Evolutionary conservation across 1,140 invertebrate species (phyloP), one percentile per base, ranked within the genome.

Genomic region (Hirudo medicinalis): DNA sequence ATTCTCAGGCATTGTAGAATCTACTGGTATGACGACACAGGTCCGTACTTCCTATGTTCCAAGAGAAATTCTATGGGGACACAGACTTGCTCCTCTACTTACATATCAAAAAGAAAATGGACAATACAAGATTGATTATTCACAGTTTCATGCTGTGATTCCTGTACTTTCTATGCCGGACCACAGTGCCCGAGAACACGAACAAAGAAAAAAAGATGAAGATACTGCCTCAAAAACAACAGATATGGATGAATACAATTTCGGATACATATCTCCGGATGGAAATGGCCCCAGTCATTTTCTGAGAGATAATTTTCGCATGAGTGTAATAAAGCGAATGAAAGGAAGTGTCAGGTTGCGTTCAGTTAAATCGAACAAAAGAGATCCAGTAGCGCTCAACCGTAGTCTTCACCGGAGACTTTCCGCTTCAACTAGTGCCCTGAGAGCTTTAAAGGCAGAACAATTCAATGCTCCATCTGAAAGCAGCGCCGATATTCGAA

Each of bases 91-190:
- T 73, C 79, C 81, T 0, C 84, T 96, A 76, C 89, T 96, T 54
- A 85, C 86, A 36, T 96, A 93, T 80, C 91, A 90, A 73, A 91
- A 91, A 78, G 89, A 92, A 68, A 86, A 89, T 43, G 89, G 92
- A 72, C 88, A 89, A 25, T 96, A 94, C 79, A 87, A 91, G 75
- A 91, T 96, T 36, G 91, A 97, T 81, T 96, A 94, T 78, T 88
- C 87, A 15, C 86, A 90, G 73, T 97, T 97, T 82, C 90, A 96
- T 77, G 68, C 70, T 29, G 72, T 73, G 0, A 66, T 75, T 22
- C n/a, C 86, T 89, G 17, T 74, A 49, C 36, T 71, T 49, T 49
- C 69, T 25, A 74, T 69, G 70, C 60, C 73, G 5, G 63, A 72
- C 13, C 32, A 32, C 22, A 71, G 70, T 43, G 70, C 70, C 55